Evolutionary conservation across 2,888 invertebrate genomes (phyloP), one percentile per base, ranked within the genome.

Genomic region (Chloroclysta siterata): DNA sequence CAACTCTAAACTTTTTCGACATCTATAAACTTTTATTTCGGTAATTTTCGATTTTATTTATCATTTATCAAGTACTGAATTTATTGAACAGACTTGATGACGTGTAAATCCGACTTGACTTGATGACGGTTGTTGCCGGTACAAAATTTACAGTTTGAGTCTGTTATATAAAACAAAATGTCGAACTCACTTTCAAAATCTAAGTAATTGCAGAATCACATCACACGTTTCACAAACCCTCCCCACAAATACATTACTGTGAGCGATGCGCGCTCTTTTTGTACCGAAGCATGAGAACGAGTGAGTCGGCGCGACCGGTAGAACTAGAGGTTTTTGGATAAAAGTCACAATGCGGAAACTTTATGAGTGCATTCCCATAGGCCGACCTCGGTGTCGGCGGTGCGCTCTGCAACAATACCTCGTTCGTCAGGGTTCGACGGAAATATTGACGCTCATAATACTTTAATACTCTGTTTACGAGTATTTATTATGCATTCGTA

Each of bases 391-490:
- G 69, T 74, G 78, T 77, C 75, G 77, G 47, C 60, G 52, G 17
- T 64, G 50, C 60, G 56, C 73, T 71, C 64, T 74, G 74, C 80
- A 83, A 90, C 90, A 90, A 90, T 90, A 76, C 81, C 78, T 87
- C 89, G 84, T 90, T 90, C 85, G 88, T 89, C 84, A 87, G 83
- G 88, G 87, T 86, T 89, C 87, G 85, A 76, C 83, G 83, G 81
- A 80, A 84, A 81, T 80, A 82, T 77, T 77, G 81, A 84, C 81
- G 83, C 63, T 65, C 68, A 64, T 72, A 72, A 68, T 63, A 68
- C 68, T 69, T 64, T 69, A 53, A 68, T 72, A 70, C 67, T 54
- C 66, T 66, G 66, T 69, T 72, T 71, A 71, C 51, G 60, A 51
- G 63, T 70, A 69, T 73, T 76, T 77, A 74, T 65, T 76, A 60